Conservation (phyloP, 2,888 invertebrate species). For the Ornithoptera priamus region DNA sequence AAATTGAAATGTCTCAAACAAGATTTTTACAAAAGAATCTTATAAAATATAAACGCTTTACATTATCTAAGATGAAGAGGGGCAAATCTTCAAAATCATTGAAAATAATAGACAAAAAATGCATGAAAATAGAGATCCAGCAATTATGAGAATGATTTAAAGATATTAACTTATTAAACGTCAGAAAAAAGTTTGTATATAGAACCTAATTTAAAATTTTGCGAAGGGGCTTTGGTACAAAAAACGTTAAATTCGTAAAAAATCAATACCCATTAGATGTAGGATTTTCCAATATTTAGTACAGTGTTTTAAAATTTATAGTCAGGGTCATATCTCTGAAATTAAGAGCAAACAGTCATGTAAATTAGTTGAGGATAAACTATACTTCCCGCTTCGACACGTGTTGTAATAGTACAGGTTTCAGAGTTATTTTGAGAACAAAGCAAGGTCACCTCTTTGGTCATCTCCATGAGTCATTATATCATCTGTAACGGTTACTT, state of each 20-base stretch:
- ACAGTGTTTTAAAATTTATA: not conserved
- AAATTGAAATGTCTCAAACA: not conserved
- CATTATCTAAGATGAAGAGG: not conserved
- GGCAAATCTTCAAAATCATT: not conserved
- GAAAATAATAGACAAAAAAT: not conserved
- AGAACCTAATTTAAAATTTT: too few relatives aligned
- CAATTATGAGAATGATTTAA: too few relatives aligned
- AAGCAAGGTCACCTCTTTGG: not conserved
- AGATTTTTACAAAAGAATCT: not conserved
- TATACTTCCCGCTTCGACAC: slow-evolving; percentile 2
- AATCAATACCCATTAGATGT: too few relatives aligned
- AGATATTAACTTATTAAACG: too few relatives aligned
- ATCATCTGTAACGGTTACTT: not conserved
- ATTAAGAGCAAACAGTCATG: not conserved
- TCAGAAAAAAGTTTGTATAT: too few relatives aligned
- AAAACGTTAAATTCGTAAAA: too few relatives aligned
- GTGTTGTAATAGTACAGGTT: slow-evolving; percentile 1
- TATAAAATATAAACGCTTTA: not conserved
- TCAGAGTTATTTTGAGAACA: slow-evolving; percentile 7
- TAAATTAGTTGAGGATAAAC: not conserved
- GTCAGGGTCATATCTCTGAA: not conserved
- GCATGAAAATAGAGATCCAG: too few relatives aligned
- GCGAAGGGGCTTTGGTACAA: too few relatives aligned
- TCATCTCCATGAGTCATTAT: not conserved
- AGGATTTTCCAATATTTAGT: too few relatives aligned